Percentiles rank a stretch among this genome's conserved stretches.
phyloP scores from a whole-genome alignment of 1,140 invertebrate genomes.

The Acromyrmex heyeri region DNA sequence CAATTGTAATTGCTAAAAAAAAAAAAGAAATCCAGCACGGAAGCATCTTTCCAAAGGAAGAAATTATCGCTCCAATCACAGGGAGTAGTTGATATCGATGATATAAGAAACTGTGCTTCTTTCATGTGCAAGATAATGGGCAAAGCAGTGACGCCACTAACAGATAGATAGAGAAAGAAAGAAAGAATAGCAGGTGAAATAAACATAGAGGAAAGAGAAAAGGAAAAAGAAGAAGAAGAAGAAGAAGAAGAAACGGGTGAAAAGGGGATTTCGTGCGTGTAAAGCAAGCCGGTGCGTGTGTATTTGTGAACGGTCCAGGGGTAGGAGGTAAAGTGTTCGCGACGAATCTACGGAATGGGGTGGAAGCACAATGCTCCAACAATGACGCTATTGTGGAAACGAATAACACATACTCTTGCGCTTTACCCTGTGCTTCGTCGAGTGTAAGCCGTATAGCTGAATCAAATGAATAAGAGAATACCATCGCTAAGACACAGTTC shows the following conservation, averaged over 20 bases:
- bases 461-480: conserved; percentile 83
- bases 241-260: conserved; percentile 57
- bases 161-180: conserved; percentile 20
- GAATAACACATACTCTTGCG: conserved; percentile 83
- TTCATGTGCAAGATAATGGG: conserved; percentile 28
- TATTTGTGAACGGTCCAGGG: conserved; percentile 69
- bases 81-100: conserved; percentile 52
- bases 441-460: conserved; percentile 80
- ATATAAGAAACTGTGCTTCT: conserved; percentile 37
- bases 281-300: conserved; percentile 70
- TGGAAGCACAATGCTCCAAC: conserved; percentile 82
- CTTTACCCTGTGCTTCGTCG: conserved; percentile 78
- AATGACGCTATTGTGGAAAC: conserved; percentile 84
- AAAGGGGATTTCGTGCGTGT: conserved; percentile 72
- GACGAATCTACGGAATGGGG: conserved; percentile 83
- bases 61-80: conserved; percentile 16
- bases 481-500: conserved; percentile 77
- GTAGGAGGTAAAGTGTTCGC: conserved; percentile 82
- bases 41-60: conserved; percentile 1
- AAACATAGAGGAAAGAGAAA: conserved; percentile 18
- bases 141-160: background rate
- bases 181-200: conserved; percentile 1
- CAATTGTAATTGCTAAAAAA: background rate
- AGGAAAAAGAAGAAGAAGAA: background rate
- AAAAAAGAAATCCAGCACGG: background rate